Percentiles rank a stretch among this genome's conserved stretches.
These are phyloP conservation scores for Trachops cirrhosus DNA, from an alignment of 2,797 vertebrate species.

Conservation along the genomic window DNA sequence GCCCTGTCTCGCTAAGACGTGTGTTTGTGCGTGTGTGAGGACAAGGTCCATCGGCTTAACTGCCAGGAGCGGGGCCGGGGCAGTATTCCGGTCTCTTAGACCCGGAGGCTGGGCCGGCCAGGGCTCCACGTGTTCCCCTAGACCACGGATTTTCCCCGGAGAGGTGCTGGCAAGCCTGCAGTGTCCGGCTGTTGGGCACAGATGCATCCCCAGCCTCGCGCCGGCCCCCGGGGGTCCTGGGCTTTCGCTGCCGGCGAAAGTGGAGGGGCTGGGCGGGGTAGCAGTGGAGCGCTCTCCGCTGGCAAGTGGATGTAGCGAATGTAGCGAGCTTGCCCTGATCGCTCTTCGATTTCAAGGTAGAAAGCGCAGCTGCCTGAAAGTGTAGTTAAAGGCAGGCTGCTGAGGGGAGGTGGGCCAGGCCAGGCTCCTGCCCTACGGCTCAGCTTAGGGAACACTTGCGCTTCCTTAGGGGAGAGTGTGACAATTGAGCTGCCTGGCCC, in stretches of 20 bases:
- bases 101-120: not conserved
- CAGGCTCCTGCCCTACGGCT: accelerated
- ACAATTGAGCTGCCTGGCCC: accelerated
- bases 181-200: not conserved
- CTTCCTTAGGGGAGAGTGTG: accelerated
- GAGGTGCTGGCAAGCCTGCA: not conserved
- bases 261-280: no score
- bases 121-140: not conserved
- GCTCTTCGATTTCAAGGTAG: not conserved
- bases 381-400: not conserved
- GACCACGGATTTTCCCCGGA: not conserved
- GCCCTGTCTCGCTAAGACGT: not conserved
- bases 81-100: not conserved
- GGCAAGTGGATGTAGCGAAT: not conserved
- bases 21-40: not conserved
- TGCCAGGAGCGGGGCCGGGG: not conserved
- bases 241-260: not conserved
- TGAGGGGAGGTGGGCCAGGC: not conserved
- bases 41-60: not conserved
- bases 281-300: not conserved
- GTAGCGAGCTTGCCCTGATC: not conserved
- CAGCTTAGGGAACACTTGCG: not conserved
- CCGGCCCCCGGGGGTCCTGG: not conserved
- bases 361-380: not conserved
- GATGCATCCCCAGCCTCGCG: not conserved